These are phyloP conservation scores for Mustelus asterias DNA, from an alignment of 2,113 vertebrate genomes.

Conservation along the genomic window DNA sequence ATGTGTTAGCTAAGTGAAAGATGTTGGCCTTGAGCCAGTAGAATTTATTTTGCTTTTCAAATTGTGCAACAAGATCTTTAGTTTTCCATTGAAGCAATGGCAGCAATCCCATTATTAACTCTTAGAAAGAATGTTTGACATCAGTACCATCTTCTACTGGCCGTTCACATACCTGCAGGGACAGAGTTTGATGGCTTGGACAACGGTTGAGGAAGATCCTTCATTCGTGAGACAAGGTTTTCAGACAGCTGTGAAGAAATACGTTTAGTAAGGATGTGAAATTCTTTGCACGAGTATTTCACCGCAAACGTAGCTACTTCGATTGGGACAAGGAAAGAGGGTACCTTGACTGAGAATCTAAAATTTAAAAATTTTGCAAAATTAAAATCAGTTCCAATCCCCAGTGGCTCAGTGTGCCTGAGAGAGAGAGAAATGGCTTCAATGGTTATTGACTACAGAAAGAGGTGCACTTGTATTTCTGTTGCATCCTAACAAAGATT, in stretches of 20 bases:
- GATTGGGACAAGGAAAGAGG: background rate
- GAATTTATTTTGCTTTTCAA: background rate
- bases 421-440: background rate
- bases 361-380: background rate
- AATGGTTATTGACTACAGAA: background rate
- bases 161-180: slow-evolving; percentile 16
- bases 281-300: background rate
- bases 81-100: background rate
- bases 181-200: background rate
- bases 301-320: background rate
- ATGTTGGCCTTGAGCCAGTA: background rate
- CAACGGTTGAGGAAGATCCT: slow-evolving; percentile 40
- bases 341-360: background rate
- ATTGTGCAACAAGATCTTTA: background rate
- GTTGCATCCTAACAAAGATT: background rate
- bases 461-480: background rate
- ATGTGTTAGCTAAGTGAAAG: background rate
- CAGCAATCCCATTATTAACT: background rate
- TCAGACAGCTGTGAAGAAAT: slow-evolving; percentile 57
- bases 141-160: background rate
- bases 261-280: background rate
- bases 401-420: background rate
- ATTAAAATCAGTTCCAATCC: background rate
- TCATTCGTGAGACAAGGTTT: slow-evolving; percentile 64
- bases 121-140: background rate